Conservation (phyloP, 1,140 invertebrate genomes). For the Mizuhopecten yessoensis region DNA sequence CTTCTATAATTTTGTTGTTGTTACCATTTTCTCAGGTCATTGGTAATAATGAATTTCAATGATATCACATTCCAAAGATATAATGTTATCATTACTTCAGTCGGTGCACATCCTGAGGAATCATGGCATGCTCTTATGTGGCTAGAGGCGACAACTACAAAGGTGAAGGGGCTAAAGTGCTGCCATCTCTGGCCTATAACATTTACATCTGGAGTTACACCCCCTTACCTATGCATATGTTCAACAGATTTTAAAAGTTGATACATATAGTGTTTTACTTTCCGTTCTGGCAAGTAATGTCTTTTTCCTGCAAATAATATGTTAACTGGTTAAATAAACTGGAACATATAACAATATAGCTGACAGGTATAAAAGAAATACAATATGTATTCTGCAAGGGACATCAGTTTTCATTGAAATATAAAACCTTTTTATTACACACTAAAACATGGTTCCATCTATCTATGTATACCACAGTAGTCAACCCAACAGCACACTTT, state of each 20-base stretch:
- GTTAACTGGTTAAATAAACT: background rate
- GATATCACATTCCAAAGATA: too few relatives aligned
- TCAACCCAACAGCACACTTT: too few relatives aligned
- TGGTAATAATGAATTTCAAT: too few relatives aligned
- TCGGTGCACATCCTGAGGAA: background rate
- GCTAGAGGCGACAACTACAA: background rate
- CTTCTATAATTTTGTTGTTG: background rate
- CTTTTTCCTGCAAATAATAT: slow-evolving; percentile 78
- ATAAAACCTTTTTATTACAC: too few relatives aligned
- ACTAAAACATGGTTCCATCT: too few relatives aligned
- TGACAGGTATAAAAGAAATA: too few relatives aligned
- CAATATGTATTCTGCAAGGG: too few relatives aligned
- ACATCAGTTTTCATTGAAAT: too few relatives aligned
- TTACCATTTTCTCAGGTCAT: background rate
- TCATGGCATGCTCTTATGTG: background rate
- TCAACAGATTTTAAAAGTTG: slow-evolving; percentile 84
- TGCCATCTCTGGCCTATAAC: background rate
- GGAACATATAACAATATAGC: too few relatives aligned
- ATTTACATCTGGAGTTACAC: background rate
- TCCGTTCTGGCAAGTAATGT: slow-evolving; percentile 84
- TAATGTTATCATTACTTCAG: background rate
- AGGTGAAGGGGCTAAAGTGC: background rate
- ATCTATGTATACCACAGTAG: too few relatives aligned
- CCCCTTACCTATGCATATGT: slow-evolving; percentile 82
- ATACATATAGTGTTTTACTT: slow-evolving; percentile 84